Evolutionary conservation across 2,113 vertebrate species (phyloP).

Genomic region (Mionectes macconnelli): DNA sequence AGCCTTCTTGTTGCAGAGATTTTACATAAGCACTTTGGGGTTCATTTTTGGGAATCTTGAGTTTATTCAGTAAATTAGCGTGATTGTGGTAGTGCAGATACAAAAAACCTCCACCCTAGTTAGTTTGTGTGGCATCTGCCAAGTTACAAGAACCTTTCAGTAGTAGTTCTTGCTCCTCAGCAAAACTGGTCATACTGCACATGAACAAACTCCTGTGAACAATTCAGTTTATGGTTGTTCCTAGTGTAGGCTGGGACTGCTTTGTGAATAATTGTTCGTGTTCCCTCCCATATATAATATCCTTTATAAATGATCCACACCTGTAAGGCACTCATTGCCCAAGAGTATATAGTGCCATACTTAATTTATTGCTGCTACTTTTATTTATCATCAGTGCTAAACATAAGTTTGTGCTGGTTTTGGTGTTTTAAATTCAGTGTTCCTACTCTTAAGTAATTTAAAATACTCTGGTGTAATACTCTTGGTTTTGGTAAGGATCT

Average conservation of each 20-base stretch:
- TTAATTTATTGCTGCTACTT: background rate
- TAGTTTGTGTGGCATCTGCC: background rate
- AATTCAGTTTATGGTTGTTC: background rate
- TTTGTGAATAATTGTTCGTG: background rate
- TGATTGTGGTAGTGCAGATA: background rate
- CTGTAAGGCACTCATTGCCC: background rate
- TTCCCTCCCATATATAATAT: background rate
- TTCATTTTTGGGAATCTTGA: background rate
- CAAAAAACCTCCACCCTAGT: background rate
- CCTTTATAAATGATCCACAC: background rate
- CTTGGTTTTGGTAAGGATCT: background rate
- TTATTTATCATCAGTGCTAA: background rate
- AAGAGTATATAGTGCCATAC: background rate
- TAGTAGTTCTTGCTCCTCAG: background rate
- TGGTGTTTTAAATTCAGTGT: background rate
- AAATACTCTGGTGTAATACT: background rate
- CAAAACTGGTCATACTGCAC: background rate
- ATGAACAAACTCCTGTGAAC: background rate
- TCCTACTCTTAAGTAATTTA: background rate
- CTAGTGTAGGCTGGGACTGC: background rate
- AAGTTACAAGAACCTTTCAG: background rate
- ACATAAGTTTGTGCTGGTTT: background rate
- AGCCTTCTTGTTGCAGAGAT: constrained; percentile 9
- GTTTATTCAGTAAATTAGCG: background rate
- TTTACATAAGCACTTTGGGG: constrained; percentile 30